A percentile compares a stretch with the other conserved stretches of the same genome.
Evolutionary conservation across 2,888 invertebrate species (phyloP).

Genomic region (Furcula furcula): DNA sequence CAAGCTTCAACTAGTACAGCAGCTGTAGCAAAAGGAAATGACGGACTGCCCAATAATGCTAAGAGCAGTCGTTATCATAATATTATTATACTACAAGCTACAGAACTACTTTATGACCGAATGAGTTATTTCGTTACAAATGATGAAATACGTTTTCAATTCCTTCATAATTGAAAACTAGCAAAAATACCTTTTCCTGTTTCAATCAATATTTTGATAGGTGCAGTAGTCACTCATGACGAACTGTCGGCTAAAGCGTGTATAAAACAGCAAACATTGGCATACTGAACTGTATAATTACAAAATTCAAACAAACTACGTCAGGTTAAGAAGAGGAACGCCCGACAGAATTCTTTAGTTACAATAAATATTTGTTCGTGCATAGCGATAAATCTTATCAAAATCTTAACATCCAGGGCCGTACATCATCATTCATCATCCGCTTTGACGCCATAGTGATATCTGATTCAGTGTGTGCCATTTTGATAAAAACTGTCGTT

Average conservation of each 20-base stretch:
- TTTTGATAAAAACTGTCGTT: slow-evolving; percentile 45
- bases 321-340: slow-evolving; percentile 10
- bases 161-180: no score
- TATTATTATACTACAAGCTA: no score
- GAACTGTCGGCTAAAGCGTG: not conserved
- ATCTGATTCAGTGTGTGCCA: slow-evolving; percentile 46
- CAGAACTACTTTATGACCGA: no score
- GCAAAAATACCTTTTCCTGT: no score
- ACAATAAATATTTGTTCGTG: slow-evolving; percentile 32
- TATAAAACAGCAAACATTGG: not conserved
- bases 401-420: slow-evolving; percentile 44
- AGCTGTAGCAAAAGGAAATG: no score
- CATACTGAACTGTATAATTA: no score
- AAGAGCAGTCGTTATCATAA: no score
- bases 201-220: no score
- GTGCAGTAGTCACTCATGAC: not conserved
- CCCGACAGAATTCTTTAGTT: slow-evolving; percentile 20
- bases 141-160: no score
- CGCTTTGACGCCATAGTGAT: slow-evolving; percentile 55
- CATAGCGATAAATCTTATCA: slow-evolving; percentile 48
- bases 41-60: no score
- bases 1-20: no score
- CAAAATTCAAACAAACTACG: slow-evolving; percentile 3
- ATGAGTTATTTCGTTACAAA: no score
- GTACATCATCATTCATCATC: slow-evolving; percentile 73